Base-by-base conservation (phyloP, 2,888 invertebrate genomes). In the Drosophila greeni region DNA sequence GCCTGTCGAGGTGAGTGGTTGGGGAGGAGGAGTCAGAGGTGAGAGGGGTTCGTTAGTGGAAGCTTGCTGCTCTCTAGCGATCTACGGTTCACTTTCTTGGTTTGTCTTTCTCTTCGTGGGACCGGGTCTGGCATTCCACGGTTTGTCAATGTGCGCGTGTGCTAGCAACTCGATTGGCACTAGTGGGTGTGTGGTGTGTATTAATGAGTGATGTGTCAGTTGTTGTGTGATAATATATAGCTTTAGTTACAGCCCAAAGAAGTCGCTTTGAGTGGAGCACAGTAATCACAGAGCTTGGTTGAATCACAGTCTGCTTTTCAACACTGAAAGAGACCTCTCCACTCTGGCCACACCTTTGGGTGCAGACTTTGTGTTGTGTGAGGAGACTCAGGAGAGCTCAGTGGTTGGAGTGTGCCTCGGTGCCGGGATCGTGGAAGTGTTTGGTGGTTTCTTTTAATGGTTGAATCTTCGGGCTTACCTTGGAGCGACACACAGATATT, bases 141-240 rank as follows among this genome's bases (percentile, higher is more conserved):
- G 79, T 74, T 69, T 76, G 78, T 75, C 70, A 65, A 75, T 75
- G 86, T 85, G 85, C 85, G 85, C 85, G 85, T 86, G 85, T 85
- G 85, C 85, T 85, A 84, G 85, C 84, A 82, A 79, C 82, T 81
- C 71, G 75, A 84, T 70, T 26, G 66, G 53, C 54, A 65, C 42
- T 62, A 77, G 73, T 67, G 70, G 69, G 64, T 26, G 68, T 78
- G 59, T 24, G 40, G 40, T 54, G 45, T 70, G 61, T 43, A 23
- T 40, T 3, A 20, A 20, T 20, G 20, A 20, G 20, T n/a, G n/a
- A 47, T 43, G 53, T 37, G 23, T 34, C 8, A 29, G 33, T 48
- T 34, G 53, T n/a, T n/a, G n/a, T n/a, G n/a, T n/a, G n/a, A n/a
- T n/a, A n/a, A n/a, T n/a, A n/a, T n/a, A n/a, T n/a, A n/a, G n/a